Percentiles rank a stretch among this genome's conserved stretches.
Evolutionary conservation across 1,140 invertebrate genomes (phyloP).

Genomic region (Bilobella aurantiaca): DNA sequence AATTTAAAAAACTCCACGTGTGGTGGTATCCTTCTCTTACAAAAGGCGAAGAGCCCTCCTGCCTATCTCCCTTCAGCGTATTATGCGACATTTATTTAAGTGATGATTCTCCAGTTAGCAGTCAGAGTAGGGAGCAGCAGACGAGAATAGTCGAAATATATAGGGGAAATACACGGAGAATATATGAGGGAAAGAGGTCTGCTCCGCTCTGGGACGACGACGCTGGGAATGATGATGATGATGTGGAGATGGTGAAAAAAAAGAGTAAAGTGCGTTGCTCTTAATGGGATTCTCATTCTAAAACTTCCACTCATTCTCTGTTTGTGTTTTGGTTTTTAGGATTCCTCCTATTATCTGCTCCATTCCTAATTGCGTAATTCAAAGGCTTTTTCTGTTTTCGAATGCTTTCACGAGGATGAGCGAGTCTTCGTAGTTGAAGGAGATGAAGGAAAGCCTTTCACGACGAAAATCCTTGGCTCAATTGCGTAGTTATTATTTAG

Average conservation of each 20-base stretch:
- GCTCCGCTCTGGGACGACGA: too few species aligned
- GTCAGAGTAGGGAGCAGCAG: neutral
- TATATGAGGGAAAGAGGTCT: too few species aligned
- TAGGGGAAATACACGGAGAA: neutral
- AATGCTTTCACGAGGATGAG: too few species aligned
- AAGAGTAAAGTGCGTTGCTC: slow-evolving; percentile 4
- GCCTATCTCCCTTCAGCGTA: too few species aligned
- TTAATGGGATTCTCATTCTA: neutral
- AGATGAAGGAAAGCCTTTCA: too few species aligned
- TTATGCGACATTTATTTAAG: slow-evolving; percentile 7
- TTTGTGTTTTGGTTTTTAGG: neutral
- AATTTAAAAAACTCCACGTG: slow-evolving; percentile 9
- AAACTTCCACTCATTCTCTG: neutral
- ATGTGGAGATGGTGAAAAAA: neutral
- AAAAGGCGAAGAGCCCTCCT: too few species aligned
- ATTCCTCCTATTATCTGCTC: slow-evolving; percentile 4
- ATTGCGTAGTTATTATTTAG: too few species aligned
- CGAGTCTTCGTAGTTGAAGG: too few species aligned
- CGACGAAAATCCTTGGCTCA: too few species aligned
- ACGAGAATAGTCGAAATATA: neutral
- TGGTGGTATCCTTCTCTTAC: too few species aligned
- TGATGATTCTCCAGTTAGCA: neutral
- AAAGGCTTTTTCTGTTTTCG: neutral
- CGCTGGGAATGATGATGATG: neutral
- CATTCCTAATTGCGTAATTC: slow-evolving; percentile 4